phyloP scores from a whole-genome alignment of 2,797 vertebrate species.

The Rousettus madagascariensis region DNA sequence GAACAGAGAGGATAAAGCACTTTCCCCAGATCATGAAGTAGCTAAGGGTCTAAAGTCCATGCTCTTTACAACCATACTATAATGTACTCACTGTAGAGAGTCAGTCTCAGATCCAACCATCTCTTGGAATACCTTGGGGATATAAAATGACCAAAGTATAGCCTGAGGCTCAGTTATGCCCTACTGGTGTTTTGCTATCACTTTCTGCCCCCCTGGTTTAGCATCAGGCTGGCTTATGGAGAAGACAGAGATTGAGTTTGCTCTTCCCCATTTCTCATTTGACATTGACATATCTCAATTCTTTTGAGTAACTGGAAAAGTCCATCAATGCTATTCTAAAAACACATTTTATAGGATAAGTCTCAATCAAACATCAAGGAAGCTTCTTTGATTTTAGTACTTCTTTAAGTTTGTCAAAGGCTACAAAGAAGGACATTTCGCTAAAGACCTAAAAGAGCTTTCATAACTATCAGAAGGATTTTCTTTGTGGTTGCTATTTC shows the following conservation, averaged over 20 bases:
- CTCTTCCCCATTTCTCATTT: not conserved
- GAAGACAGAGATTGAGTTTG: not conserved
- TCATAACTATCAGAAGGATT: constrained; percentile 39
- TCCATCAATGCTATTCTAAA: not conserved
- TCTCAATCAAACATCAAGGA: constrained; percentile 30
- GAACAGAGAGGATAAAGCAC: not conserved
- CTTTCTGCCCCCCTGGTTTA: not conserved
- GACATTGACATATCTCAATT: not conserved
- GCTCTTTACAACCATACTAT: not conserved
- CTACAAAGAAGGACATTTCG: constrained; percentile 44
- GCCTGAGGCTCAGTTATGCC: not conserved
- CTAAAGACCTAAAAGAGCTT: constrained; percentile 48
- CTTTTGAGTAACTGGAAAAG: not conserved
- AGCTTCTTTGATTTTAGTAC: constrained; percentile 46
- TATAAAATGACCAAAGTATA: not conserved
- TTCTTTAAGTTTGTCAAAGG: constrained; percentile 37
- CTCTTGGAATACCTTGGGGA: not conserved
- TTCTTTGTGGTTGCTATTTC: constrained; percentile 49
- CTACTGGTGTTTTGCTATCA: not conserved
- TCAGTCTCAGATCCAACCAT: not conserved
- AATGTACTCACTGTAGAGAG: not conserved
- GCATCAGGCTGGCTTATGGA: not conserved
- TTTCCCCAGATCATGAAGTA: not conserved
- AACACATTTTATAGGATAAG: not conserved
- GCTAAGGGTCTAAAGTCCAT: not conserved